Evolutionary conservation across 2,888 invertebrate genomes (phyloP), one percentile per base, ranked within the genome.

Genomic region (Agonopterix alstromeriana): DNA sequence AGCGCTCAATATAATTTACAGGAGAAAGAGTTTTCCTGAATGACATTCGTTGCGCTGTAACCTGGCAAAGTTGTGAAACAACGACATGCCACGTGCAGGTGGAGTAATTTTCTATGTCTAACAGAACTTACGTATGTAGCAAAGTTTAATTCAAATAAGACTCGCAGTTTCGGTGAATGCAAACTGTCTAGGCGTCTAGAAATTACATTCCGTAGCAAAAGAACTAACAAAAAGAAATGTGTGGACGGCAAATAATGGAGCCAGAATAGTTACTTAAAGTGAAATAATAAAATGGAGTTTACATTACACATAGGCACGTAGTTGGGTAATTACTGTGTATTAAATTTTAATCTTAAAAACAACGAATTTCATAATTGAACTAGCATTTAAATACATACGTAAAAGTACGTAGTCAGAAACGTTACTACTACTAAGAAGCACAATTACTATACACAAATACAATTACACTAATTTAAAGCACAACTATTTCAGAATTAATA

Each of bases 151-250:
- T 56, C 51, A 51, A 57, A 59, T 54, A 51, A 58, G 57, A 51
- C 50, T 56, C 49, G 51, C 55, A 58, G 51, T 62, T 62, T 56
- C 45, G 52, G 57, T 48, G 61, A 55, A 61, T 54, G 59, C 57
- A 56, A 42, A 51, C 48, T 53, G 35, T 44, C 48, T 49, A 54
- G 48, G 56, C 51, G 51, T 53, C 50, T 49, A 50, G 53, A 61
- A 67, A 64, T 70, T 67, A 60, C 67, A 67, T 66, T 68, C 55
- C 46, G 42, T 8, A 9, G 55, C 51, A 53, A 50, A 51, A 48
- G 27, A 35, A 47, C 46, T 51, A 54, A 53, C 53, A 49, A 52
- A 56, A 53, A 65, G 57, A 42, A 42, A 45, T 9, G 36, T 10
- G 8, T 2, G 38, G n/a, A 38, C 10, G 9, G n/a, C 9, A 38